phyloP scores from a whole-genome alignment of 2,113 vertebrate species.

The Chelonoidis abingdonii region DNA sequence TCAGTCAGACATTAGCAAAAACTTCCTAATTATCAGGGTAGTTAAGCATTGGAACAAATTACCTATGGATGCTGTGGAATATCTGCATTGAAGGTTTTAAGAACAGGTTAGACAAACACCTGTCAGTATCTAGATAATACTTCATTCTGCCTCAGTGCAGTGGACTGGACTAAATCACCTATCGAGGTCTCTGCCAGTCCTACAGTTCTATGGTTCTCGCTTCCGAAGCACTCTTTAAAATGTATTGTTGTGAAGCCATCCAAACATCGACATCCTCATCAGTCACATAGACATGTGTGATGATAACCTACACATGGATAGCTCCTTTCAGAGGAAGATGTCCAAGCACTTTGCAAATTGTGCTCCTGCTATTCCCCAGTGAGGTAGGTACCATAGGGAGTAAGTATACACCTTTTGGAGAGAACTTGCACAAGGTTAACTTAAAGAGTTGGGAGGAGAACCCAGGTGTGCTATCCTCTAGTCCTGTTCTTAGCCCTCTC shows the following conservation, averaged over 20 bases:
- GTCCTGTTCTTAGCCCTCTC: not conserved
- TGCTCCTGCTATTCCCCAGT: too few species aligned
- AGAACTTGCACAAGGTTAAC: not conserved
- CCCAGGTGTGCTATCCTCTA: not conserved
- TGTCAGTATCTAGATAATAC: too few species aligned
- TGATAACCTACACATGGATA: not conserved
- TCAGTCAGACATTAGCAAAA: too few species aligned
- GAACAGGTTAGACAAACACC: too few species aligned
- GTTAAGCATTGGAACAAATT: too few species aligned
- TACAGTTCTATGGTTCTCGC: not conserved
- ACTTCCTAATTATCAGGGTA: too few species aligned
- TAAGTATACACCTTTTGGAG: rapidly evolving
- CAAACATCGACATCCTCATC: not conserved
- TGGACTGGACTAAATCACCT: too few species aligned
- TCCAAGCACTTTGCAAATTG: not conserved
- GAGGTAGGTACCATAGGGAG: rapidly evolving
- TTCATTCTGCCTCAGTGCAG: too few species aligned
- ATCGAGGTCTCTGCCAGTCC: too few species aligned
- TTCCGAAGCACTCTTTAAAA: not conserved
- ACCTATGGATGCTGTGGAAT: too few species aligned
- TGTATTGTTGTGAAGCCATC: not conserved
- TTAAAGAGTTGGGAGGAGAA: not conserved
- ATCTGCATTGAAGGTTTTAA: too few species aligned
- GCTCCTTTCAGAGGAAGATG: not conserved
- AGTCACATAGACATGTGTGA: not conserved